Evolutionary conservation across 2,797 vertebrate genomes (phyloP).

Genomic region (Mormyrus proboscirostris): DNA sequence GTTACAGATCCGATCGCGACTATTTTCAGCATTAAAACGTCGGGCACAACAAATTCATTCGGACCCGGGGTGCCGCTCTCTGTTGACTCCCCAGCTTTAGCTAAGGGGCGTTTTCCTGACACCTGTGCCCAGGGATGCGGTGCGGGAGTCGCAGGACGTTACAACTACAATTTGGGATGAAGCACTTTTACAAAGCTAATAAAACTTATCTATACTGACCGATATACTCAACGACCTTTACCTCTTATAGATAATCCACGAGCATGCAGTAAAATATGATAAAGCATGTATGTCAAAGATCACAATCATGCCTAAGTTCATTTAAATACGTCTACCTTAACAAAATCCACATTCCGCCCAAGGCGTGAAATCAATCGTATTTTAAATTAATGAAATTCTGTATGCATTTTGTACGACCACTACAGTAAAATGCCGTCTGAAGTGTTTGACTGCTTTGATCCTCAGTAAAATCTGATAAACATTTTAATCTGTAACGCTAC

Average conservation of each 20-base stretch:
- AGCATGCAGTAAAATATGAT: background rate
- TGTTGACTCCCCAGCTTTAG: slow-evolving; percentile 2
- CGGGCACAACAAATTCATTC: background rate
- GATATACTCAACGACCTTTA: background rate
- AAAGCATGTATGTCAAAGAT: background rate
- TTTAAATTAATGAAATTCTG: background rate
- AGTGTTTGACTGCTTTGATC: background rate
- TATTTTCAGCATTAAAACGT: background rate
- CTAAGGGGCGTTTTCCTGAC: background rate
- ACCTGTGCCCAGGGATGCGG: background rate
- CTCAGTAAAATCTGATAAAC: background rate
- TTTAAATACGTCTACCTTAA: background rate
- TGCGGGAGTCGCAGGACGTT: background rate
- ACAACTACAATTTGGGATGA: background rate
- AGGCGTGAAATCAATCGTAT: background rate
- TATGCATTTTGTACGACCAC: background rate
- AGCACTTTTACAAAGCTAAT: background rate
- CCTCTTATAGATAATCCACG: background rate
- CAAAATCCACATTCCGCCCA: background rate
- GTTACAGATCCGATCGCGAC: background rate
- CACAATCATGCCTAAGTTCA: background rate
- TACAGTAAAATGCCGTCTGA: background rate
- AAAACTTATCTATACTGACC: background rate
- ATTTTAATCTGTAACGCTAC: background rate
- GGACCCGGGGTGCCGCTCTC: background rate